phyloP scores from a whole-genome alignment of 1,140 invertebrate species.

The Gonioctena quinquepunctata region DNA sequence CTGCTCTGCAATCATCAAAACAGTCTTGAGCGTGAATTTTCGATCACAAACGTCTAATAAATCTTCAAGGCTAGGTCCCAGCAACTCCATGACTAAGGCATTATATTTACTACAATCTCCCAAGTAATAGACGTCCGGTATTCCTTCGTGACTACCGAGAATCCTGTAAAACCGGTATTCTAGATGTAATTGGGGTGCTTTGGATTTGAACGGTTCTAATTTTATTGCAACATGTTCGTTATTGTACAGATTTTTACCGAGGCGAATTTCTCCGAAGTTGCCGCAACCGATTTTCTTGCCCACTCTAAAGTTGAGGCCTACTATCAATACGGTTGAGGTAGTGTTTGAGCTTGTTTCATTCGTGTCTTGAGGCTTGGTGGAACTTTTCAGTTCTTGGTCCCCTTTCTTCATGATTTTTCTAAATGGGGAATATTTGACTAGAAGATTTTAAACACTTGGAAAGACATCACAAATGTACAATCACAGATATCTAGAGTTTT shows the following conservation, averaged over 20 bases:
- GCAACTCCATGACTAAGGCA: constrained; percentile 98
- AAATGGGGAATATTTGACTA: not conserved
- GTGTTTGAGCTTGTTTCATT: constrained; percentile 58
- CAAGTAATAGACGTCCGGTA: constrained; percentile 99
- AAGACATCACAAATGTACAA: not conserved
- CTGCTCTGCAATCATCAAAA: constrained; percentile 97
- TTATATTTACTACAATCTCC: constrained; percentile 99
- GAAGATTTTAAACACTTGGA: constrained; percentile 18
- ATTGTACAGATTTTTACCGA: constrained; percentile 99
- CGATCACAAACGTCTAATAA: constrained; percentile 98
- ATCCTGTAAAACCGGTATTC: constrained; percentile 99
- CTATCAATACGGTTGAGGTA: constrained; percentile 90
- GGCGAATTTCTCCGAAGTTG: constrained; percentile 98
- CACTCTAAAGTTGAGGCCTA: constrained; percentile 98
- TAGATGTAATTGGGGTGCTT: constrained; percentile 98
- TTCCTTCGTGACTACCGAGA: constrained; percentile 92
- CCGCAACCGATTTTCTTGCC: constrained; percentile 99
- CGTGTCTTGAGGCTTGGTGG: not conserved
- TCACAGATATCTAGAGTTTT: constrained; percentile 2
- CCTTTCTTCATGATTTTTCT: constrained; percentile 4
- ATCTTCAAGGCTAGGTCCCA: constrained; percentile 98
- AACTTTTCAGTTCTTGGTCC: constrained; percentile 5
- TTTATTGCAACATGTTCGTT: constrained; percentile 99
- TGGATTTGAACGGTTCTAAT: constrained; percentile 99
- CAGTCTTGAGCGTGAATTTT: constrained; percentile 97